Percentiles rank a stretch among this genome's conserved stretches.
These are phyloP conservation scores for Galaxea fascicularis DNA, from an alignment of 92 coral and sea anemone genomes.

Conservation along the genomic window DNA sequence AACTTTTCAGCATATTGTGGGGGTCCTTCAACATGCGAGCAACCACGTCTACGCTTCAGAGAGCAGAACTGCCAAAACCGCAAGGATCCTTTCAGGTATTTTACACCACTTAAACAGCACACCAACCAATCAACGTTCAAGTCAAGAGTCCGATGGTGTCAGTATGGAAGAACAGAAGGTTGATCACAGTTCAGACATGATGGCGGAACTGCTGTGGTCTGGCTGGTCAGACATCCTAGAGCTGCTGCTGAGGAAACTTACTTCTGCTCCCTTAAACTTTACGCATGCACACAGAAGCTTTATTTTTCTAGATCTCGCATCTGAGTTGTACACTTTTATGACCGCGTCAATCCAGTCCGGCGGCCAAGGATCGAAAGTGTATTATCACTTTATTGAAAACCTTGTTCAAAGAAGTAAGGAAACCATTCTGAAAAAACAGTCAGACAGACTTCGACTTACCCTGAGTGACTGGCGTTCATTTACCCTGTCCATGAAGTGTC, in stretches of 20 bases:
- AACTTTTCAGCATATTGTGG: slow-evolving; percentile 47
- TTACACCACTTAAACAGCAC: slow-evolving; percentile 50
- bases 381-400: slow-evolving; percentile 35
- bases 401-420: slow-evolving; percentile 25
- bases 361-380: slow-evolving; percentile 27
- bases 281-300: neutral
- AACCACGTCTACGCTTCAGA: slow-evolving; percentile 79
- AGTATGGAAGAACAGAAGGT: neutral
- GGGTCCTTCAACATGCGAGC: slow-evolving; percentile 67
- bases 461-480: slow-evolving; percentile 47
- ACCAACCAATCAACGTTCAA: neutral
- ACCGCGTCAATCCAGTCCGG: neutral
- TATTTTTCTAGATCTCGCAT: slow-evolving; percentile 31
- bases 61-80: slow-evolving; percentile 56
- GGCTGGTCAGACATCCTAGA: slow-evolving; percentile 45
- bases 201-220: slow-evolving; percentile 17
- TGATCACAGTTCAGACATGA: slow-evolving; percentile 26
- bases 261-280: neutral
- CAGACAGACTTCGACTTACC: slow-evolving; percentile 30
- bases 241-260: slow-evolving; percentile 59
- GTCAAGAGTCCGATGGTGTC: neutral
- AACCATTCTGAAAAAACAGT: slow-evolving; percentile 22
- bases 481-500: slow-evolving; percentile 31
- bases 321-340: slow-evolving; percentile 27
- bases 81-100: slow-evolving; percentile 56